Conservation (phyloP, 1,140 invertebrate genomes). For the Drosophila auraria region DNA sequence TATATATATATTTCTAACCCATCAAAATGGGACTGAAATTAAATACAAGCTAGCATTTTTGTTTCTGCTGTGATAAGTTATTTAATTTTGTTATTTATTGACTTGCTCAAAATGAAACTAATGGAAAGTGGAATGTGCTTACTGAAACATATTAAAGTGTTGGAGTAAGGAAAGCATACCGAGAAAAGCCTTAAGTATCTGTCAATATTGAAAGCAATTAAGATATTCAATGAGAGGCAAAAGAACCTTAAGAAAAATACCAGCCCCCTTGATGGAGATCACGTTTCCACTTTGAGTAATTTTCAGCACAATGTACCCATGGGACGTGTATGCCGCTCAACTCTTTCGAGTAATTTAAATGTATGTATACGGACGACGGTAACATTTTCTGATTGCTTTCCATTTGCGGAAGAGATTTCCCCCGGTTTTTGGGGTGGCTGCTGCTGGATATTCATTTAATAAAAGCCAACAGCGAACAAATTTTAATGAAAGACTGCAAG, state of each 20-base stretch:
- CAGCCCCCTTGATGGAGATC: slow-evolving; percentile 5
- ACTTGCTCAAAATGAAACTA: too few species aligned
- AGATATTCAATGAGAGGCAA: slow-evolving; percentile 1
- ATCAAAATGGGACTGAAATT: too few species aligned
- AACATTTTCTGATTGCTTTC: slow-evolving; percentile 65
- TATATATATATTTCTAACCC: too few species aligned
- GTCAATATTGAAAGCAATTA: slow-evolving; percentile 43
- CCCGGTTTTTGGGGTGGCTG: slow-evolving; percentile 25
- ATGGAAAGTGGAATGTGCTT: too few species aligned
- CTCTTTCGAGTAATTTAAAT: slow-evolving; percentile 53
- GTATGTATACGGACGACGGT: slow-evolving; percentile 31
- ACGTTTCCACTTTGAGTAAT: slow-evolving; percentile 32
- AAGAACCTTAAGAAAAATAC: slow-evolving; percentile 12
- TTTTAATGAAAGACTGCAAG: slow-evolving; percentile 78
- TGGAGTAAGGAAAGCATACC: not conserved
- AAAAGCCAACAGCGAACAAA: slow-evolving; percentile 76
- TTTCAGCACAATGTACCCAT: slow-evolving; percentile 39
- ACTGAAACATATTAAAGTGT: too few species aligned
- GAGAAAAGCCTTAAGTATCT: not conserved
- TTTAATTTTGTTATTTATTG: too few species aligned
- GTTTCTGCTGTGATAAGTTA: too few species aligned
- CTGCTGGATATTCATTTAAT: slow-evolving; percentile 77
- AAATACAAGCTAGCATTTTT: too few species aligned
- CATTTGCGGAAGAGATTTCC: slow-evolving; percentile 58
- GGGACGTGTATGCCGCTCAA: slow-evolving; percentile 18